A percentile compares a stretch with the other conserved stretches of the same genome.
phyloP scores from a whole-genome alignment of 2,113 vertebrate species.

The Passer domesticus region DNA sequence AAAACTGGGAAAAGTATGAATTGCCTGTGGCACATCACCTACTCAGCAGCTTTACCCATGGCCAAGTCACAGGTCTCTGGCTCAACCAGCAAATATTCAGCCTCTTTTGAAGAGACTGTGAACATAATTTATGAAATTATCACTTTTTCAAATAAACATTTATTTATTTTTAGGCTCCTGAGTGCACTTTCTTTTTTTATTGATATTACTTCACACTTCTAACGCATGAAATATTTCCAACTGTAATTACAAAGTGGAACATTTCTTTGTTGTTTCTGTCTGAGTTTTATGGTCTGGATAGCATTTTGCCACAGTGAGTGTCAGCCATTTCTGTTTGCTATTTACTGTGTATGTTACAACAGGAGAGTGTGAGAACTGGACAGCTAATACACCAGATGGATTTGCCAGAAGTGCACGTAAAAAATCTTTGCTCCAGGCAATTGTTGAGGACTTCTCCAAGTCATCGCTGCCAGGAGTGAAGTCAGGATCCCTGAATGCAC shows the following conservation, averaged over 20 bases:
- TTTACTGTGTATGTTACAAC: background rate
- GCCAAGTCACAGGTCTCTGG: background rate
- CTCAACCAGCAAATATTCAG: background rate
- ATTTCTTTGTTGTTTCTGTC: conserved; percentile 3
- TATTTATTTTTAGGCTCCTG: background rate
- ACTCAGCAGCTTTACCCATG: background rate
- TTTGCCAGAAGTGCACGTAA: background rate
- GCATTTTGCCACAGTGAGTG: background rate
- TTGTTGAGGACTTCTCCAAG: background rate
- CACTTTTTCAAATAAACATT: background rate
- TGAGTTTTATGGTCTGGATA: conserved; percentile 25
- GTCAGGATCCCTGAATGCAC: rapidly evolving
- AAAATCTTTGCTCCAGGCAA: background rate
- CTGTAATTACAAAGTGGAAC: background rate
- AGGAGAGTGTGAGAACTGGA: background rate
- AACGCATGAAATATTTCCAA: background rate
- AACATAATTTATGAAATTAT: background rate
- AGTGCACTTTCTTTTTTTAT: background rate
- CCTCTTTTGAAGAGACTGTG: background rate
- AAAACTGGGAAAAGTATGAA: background rate
- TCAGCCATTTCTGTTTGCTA: conserved; percentile 11
- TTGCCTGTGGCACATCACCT: background rate
- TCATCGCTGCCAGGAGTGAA: rapidly evolving
- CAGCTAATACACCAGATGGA: background rate
- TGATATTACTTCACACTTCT: background rate